A percentile compares a stretch with the other conserved stretches of the same genome.
phyloP scores from a whole-genome alignment of 2,113 vertebrate genomes.

The Calidris pygmaea region DNA sequence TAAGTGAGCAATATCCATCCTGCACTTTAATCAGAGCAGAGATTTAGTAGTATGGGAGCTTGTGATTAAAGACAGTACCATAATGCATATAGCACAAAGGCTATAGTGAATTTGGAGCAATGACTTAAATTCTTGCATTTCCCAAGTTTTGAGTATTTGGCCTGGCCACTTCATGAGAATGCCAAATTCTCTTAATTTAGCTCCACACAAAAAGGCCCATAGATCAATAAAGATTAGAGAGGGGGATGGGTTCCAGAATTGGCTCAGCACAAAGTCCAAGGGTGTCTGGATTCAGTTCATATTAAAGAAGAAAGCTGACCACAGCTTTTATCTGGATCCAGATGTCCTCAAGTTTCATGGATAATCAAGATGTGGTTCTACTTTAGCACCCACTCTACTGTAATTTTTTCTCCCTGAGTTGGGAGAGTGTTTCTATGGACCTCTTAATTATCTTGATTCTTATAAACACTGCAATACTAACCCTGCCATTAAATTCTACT shows the following conservation, averaged over 20 bases:
- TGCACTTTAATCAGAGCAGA: not conserved
- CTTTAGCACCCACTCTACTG: not conserved
- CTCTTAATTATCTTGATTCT: not conserved
- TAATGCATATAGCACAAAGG: not conserved
- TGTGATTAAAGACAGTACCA: not conserved
- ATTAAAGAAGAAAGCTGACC: conserved; percentile 8
- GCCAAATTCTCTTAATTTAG: conserved; percentile 6
- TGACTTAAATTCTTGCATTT: not conserved
- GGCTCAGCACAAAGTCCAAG: not conserved
- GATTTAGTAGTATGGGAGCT: not conserved
- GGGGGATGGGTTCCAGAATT: not conserved
- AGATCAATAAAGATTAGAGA: conserved; percentile 16
- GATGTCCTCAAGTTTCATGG: not conserved
- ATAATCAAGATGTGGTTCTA: not conserved
- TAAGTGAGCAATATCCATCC: conserved; percentile 21
- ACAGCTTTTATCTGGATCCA: conserved; percentile 16
- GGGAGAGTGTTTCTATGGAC: not conserved
- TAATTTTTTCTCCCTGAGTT: not conserved
- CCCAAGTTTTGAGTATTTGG: not conserved
- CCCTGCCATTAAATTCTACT: not conserved
- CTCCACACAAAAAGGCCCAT: not conserved
- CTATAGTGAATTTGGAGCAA: not conserved
- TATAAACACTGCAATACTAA: not conserved
- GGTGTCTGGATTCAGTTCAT: not conserved
- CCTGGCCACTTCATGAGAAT: not conserved